phyloP scores from a whole-genome alignment of 1,140 invertebrate genomes.

The Megalopta genalis region DNA sequence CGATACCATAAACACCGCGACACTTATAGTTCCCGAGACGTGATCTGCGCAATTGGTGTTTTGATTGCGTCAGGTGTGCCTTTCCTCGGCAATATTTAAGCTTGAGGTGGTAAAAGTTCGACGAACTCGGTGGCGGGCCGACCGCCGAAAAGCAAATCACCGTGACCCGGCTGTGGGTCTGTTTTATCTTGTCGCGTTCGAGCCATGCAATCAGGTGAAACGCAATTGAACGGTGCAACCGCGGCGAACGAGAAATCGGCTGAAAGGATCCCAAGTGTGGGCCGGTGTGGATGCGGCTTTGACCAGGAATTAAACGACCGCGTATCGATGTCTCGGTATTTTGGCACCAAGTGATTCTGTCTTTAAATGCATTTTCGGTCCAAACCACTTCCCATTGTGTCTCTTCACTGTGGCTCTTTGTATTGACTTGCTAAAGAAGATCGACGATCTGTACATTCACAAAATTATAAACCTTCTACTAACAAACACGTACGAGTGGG shows the following conservation, averaged over 20 bases:
- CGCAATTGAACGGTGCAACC: conserved; percentile 10
- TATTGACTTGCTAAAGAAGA: too few species aligned
- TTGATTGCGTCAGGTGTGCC: conserved; percentile 18
- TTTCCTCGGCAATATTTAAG: conserved; percentile 23
- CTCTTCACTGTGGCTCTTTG: too few species aligned
- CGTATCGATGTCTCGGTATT: conserved; percentile 11
- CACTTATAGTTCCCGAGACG: not conserved
- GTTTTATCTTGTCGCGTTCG: conserved; percentile 9
- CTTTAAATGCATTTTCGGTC: not conserved
- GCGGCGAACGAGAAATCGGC: conserved; percentile 1
- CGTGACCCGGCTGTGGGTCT: not conserved
- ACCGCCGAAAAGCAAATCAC: conserved; percentile 1
- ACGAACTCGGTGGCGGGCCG: not conserved
- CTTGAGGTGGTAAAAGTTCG: conserved; percentile 27
- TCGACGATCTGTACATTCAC: too few species aligned
- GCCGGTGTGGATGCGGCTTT: conserved; percentile 4
- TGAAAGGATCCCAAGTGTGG: conserved; percentile 28
- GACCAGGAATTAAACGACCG: conserved; percentile 30
- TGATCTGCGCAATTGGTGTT: not conserved
- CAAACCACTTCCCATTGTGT: too few species aligned
- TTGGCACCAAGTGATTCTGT: not conserved
- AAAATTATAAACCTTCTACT: too few species aligned
- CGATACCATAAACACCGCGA: conserved; percentile 4
- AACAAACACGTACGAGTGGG: too few species aligned
- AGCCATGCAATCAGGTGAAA: conserved; percentile 25